Evolutionary conservation across 2,888 invertebrate species (phyloP).

Genomic region (Metopia argyrocephala): DNA sequence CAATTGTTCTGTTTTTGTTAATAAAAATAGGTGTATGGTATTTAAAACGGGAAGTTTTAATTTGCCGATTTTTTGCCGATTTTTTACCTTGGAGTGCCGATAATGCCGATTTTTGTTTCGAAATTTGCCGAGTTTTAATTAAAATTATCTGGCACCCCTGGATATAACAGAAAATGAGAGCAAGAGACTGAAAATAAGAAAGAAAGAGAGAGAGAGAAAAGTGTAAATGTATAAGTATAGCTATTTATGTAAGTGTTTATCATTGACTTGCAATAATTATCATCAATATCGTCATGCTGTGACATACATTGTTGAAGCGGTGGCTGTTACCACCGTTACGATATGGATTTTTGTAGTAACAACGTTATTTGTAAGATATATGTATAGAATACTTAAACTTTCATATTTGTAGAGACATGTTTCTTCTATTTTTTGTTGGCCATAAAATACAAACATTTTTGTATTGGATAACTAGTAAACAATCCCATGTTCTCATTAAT

Average conservation of each 20-base stretch:
- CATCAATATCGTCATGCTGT: slow-evolving; percentile 32
- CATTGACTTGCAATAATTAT: slow-evolving; percentile 9
- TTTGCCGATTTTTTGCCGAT: too few species aligned
- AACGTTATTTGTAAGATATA: neutral
- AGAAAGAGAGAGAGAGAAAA: neutral
- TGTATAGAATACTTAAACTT: neutral
- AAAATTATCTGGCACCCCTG: too few species aligned
- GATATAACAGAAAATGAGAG: too few species aligned
- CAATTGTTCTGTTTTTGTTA: too few species aligned
- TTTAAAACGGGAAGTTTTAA: too few species aligned
- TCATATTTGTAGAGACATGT: slow-evolving; percentile 38
- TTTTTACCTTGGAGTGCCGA: too few species aligned
- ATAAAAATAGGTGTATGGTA: too few species aligned
- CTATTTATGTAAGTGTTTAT: neutral
- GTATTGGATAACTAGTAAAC: slow-evolving; percentile 31
- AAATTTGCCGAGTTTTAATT: too few species aligned
- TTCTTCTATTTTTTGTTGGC: slow-evolving; percentile 23
- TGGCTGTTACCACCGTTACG: neutral
- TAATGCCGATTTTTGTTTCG: too few species aligned
- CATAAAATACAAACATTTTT: slow-evolving; percentile 42
- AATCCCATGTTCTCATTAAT: neutral
- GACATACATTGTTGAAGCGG: slow-evolving; percentile 13
- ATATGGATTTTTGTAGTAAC: neutral
- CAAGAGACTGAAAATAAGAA: neutral
- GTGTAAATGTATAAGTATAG: neutral